phyloP scores from a whole-genome alignment of 2,888 invertebrate genomes.

The Pilophorus perplexus region DNA sequence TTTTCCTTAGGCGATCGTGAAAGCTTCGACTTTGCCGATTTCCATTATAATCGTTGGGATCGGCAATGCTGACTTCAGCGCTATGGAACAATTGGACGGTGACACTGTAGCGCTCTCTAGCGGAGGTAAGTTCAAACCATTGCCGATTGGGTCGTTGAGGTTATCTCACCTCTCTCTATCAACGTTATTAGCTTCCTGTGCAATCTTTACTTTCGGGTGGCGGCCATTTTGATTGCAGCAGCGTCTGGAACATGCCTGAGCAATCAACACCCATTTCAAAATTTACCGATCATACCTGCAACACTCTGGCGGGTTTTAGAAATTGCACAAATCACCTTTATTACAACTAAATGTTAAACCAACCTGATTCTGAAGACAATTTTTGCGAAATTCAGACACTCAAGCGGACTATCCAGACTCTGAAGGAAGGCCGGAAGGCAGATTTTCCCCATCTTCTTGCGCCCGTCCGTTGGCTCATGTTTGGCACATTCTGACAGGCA shows the following conservation, averaged over 20 bases:
- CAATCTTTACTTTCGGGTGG: no score
- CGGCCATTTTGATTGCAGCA: no score
- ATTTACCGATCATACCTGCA: no score
- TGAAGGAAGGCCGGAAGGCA: conserved; percentile 15
- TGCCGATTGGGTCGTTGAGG: no score
- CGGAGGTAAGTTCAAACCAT: conserved; percentile 51
- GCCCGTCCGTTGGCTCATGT: conserved; percentile 15
- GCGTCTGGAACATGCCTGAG: no score
- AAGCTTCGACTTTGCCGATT: conserved; percentile 59
- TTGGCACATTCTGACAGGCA: conserved; percentile 17
- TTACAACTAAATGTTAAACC: no score
- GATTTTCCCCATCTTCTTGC: neutral
- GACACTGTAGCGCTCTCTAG: conserved; percentile 54
- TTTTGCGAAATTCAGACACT: conserved; percentile 5
- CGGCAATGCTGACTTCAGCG: conserved; percentile 60
- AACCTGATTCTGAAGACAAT: no score
- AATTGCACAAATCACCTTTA: no score
- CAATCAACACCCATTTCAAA: no score
- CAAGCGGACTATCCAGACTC: conserved; percentile 3
- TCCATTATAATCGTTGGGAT: conserved; percentile 65
- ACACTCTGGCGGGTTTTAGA: no score
- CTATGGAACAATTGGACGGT: conserved; percentile 62
- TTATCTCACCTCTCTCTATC: no score
- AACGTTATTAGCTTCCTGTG: no score
- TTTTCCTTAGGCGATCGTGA: conserved; percentile 53